These are phyloP conservation scores for Neodiprion virginianus DNA, from an alignment of 1,140 invertebrate genomes.

Conservation along the genomic window DNA sequence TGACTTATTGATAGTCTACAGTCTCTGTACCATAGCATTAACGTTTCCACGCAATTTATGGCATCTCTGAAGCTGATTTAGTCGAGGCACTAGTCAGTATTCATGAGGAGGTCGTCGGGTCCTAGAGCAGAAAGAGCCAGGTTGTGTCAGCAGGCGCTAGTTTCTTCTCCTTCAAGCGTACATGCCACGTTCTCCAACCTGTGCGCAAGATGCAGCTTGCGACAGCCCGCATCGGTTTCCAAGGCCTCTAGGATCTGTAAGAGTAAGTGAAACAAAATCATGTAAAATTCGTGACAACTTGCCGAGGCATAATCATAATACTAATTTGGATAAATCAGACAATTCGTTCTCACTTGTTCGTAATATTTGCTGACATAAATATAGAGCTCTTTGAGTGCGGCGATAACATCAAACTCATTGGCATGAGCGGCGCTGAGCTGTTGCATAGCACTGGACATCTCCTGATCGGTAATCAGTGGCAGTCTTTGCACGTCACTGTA, in stretches of 20 bases:
- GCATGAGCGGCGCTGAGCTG: constrained; percentile 85
- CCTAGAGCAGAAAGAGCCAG: constrained; percentile 45
- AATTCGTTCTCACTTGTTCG: constrained; percentile 76
- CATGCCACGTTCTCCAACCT: constrained; percentile 89
- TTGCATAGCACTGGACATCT: constrained; percentile 91
- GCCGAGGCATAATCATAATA: not conserved
- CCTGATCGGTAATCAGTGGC: constrained; percentile 90
- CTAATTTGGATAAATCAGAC: not conserved
- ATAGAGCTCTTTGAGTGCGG: constrained; percentile 91
- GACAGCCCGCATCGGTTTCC: constrained; percentile 80
- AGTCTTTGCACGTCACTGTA: constrained; percentile 84
- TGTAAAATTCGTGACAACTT: not conserved
- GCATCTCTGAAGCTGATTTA: not conserved
- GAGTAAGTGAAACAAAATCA: constrained; percentile 20
- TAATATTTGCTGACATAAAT: constrained; percentile 94
- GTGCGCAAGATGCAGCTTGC: constrained; percentile 87
- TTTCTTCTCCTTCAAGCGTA: constrained; percentile 83
- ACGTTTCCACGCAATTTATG: constrained; percentile 8
- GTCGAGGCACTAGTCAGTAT: constrained; percentile 25
- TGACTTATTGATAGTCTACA: constrained; percentile 18
- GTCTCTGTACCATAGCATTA: not conserved
- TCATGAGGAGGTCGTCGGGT: constrained; percentile 49
- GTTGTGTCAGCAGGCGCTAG: constrained; percentile 60
- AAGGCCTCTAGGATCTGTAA: constrained; percentile 79
- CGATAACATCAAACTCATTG: constrained; percentile 89